Percentiles rank a stretch among this genome's conserved stretches.
Evolutionary conservation across 2,888 invertebrate species (phyloP).

Genomic region (Cosmopolites sordidus): DNA sequence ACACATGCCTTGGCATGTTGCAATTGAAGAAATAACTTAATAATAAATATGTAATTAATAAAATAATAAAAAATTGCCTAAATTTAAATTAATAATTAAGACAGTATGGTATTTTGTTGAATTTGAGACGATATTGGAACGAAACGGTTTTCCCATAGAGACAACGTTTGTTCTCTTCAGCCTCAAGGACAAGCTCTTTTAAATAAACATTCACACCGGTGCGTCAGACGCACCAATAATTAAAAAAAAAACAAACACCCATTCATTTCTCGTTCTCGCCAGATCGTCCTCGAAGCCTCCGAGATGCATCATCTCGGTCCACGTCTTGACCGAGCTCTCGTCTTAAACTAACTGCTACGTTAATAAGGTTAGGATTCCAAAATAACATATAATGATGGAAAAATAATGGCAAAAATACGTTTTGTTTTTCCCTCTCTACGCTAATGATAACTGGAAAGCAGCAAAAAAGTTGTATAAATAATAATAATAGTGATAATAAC

Average conservation of each 20-base stretch:
- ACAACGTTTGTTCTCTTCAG: conserved; percentile 20
- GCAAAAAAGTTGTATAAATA: background rate
- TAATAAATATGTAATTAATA: conserved; percentile 11
- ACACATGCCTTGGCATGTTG: conserved; percentile 17
- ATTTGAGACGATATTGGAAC: conserved; percentile 1
- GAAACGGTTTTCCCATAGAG: too few relatives aligned
- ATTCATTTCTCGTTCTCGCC: conserved; percentile 31
- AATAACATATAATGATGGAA: background rate
- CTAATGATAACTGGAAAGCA: background rate
- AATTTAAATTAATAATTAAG: conserved; percentile 10
- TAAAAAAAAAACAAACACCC: conserved; percentile 10
- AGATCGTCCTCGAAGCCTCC: conserved; percentile 47
- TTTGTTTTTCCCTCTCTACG: background rate
- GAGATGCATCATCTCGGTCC: conserved; percentile 20
- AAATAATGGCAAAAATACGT: background rate
- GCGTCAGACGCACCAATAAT: conserved; percentile 1
- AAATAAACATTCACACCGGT: conserved; percentile 39
- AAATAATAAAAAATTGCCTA: conserved; percentile 16
- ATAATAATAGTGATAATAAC: conserved; percentile 1
- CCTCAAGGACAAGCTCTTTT: conserved; percentile 47
- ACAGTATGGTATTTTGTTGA: conserved; percentile 19
- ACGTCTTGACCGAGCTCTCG: conserved; percentile 9
- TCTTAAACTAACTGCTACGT: background rate
- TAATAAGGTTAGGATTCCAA: background rate
- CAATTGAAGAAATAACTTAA: conserved; percentile 14